Percentiles rank a stretch among this genome's conserved stretches.
Conservation (phyloP, 2,797 vertebrate species). For the Poeciliopsis presidionis region DNA sequence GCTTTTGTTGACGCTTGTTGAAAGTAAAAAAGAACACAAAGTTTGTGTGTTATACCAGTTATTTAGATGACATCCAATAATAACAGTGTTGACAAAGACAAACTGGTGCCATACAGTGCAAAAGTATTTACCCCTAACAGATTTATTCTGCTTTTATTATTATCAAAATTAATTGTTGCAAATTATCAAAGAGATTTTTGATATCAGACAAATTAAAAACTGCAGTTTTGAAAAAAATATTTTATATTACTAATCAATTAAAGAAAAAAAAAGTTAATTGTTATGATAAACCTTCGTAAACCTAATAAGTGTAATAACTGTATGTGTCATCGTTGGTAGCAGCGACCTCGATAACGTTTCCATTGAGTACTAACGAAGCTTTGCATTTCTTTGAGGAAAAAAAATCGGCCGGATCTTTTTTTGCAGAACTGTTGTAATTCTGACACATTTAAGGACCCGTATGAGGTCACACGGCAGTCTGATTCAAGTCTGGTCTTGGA, state of each 20-base stretch:
- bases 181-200: neutral
- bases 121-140: neutral
- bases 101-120: neutral
- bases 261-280: neutral
- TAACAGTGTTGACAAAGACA: slow-evolving; percentile 7
- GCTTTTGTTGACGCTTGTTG: slow-evolving; percentile 8
- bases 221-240: neutral
- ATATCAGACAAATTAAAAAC: neutral
- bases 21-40: neutral
- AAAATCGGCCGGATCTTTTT: neutral
- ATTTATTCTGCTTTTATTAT: neutral
- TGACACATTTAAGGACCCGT: neutral
- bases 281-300: neutral
- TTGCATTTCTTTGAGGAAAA: neutral
- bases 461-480: neutral
- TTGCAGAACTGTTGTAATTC: neutral
- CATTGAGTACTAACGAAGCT: neutral
- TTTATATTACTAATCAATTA: neutral
- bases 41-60: slow-evolving; percentile 4
- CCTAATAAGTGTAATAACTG: neutral
- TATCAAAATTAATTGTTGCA: neutral
- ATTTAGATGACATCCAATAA: slow-evolving; percentile 11
- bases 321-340: neutral
- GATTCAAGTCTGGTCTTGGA: neutral
- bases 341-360: neutral